Evolutionary conservation across 2,113 vertebrate genomes (phyloP).

Genomic region (Chionis minor): DNA sequence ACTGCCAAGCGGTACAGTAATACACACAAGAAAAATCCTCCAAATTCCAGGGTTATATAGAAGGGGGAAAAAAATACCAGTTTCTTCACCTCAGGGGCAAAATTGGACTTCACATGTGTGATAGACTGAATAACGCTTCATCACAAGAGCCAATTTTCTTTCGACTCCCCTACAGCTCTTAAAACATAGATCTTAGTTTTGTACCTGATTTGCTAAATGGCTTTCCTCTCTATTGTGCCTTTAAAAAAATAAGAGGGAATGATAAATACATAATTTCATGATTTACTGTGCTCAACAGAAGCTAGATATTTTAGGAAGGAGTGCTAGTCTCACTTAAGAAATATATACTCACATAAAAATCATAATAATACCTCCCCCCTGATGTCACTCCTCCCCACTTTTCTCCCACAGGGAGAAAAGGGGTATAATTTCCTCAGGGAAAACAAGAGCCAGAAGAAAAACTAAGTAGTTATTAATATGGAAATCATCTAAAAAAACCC

Average conservation of each 20-base stretch:
- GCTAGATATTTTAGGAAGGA: neutral
- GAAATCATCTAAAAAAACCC: neutral
- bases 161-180: slow-evolving; percentile 33
- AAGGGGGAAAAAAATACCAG: neutral
- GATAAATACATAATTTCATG: neutral
- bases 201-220: slow-evolving; percentile 44
- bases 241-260: neutral
- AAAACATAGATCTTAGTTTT: slow-evolving; percentile 50
- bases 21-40: neutral
- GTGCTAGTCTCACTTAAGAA: neutral
- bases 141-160: slow-evolving; percentile 63
- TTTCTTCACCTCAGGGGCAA: slow-evolving; percentile 51
- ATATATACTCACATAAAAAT: neutral
- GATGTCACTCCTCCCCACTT: neutral
- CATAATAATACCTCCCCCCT: neutral
- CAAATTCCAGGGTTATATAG: neutral
- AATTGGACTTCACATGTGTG: slow-evolving; percentile 42
- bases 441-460: slow-evolving; percentile 11
- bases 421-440: neutral
- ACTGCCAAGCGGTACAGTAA: neutral
- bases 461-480: neutral
- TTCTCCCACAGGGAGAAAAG: neutral
- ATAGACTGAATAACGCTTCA: slow-evolving; percentile 53
- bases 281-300: neutral
- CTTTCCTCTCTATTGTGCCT: neutral